Evolutionary conservation across 2,888 invertebrate species (phyloP).

Genomic region (Clistopyga incitator): DNA sequence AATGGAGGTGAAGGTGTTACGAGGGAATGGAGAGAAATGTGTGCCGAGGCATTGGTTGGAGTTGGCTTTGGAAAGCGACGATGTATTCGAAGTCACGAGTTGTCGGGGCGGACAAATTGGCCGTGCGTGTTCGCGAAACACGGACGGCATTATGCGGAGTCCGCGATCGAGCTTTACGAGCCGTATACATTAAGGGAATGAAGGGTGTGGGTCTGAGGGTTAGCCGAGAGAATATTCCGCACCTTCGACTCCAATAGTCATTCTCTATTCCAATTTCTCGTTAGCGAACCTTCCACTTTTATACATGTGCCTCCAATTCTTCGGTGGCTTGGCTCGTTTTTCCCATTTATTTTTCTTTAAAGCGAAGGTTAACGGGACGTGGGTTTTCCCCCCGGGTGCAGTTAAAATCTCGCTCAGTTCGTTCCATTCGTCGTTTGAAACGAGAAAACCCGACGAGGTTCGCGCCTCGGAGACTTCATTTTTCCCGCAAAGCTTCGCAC

Average conservation of each 20-base stretch:
- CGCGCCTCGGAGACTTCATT: slow-evolving; percentile 46
- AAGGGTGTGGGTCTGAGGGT: slow-evolving; percentile 8
- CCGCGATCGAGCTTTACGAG: slow-evolving; percentile 75
- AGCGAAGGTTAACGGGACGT: slow-evolving; percentile 27
- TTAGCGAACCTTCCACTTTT: slow-evolving; percentile 38
- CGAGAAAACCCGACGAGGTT: slow-evolving; percentile 44
- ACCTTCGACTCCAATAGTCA: slow-evolving; percentile 38
- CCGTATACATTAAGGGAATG: slow-evolving; percentile 71
- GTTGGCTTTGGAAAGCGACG: slow-evolving; percentile 39
- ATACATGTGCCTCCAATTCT: slow-evolving; percentile 20
- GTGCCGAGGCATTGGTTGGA: slow-evolving; percentile 31
- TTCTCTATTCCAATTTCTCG: slow-evolving; percentile 55
- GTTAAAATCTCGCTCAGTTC: slow-evolving; percentile 61
- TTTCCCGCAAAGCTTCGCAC: slow-evolving; percentile 53
- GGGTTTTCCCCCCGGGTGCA: slow-evolving; percentile 31
- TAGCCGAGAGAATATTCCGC: slow-evolving; percentile 8
- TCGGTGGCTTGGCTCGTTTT: slow-evolving; percentile 19
- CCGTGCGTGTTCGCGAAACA: slow-evolving; percentile 78
- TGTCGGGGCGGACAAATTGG: slow-evolving; percentile 77
- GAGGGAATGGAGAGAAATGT: slow-evolving; percentile 55
- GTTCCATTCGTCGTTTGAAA: slow-evolving; percentile 58
- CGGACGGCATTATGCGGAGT: slow-evolving; percentile 77
- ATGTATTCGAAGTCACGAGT: slow-evolving; percentile 74
- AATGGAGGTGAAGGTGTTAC: neutral
- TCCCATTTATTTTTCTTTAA: slow-evolving; percentile 44